Evolutionary conservation across 2,797 vertebrate species (phyloP), one percentile per base, ranked within the genome.

Genomic region (Sebastiscus tertius): DNA sequence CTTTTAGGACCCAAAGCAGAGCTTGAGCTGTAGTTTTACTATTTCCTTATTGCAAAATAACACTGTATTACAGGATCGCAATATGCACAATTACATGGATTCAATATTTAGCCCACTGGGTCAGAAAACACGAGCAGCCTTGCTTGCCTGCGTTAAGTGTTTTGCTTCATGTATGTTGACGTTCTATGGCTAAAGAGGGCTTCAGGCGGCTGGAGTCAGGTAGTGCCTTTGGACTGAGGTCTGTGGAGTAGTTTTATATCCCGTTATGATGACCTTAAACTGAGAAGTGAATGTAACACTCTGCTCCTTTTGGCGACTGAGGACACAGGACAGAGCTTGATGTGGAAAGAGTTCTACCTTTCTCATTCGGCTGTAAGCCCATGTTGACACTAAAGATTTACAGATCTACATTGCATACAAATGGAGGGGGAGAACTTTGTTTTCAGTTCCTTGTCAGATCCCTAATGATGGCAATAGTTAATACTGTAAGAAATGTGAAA

Each of bases 401-500:
- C 72, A 76, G 39, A 59, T 79, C 2, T 70, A 9, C 39, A n/a
- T 24, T 82, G 22, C 24, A 24, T 65, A 63, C 5, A 83, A 68
- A 73, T 77, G 10, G 29, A 4, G 69, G 56, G 26, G 14, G 39
- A 80, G n/a, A 61, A 54, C 55, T 0, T 29, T 16, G 61, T 71
- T 42, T 71, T 69, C 36, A 64, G 34, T 69, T 81, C 27, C 42
- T 69, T 49, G 20, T 75, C 68, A 46, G 16, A 72, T 63, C 29
- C 59, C 18, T 9, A 70, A 64, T 82, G 42, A 54, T 75, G 74
- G 55, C 10, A 59, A 42, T 72, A 60, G 78, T 87, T 80, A 88
- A 91, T 84, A 88, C 36, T 89, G 79, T 87, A 72, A 83, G 79
- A 84, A 86, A 87, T 75, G 81, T 87, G 72, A 80, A 55, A 71